Conservation (phyloP, 2,113 vertebrate species). For the Tachysurus fulvidraco region DNA sequence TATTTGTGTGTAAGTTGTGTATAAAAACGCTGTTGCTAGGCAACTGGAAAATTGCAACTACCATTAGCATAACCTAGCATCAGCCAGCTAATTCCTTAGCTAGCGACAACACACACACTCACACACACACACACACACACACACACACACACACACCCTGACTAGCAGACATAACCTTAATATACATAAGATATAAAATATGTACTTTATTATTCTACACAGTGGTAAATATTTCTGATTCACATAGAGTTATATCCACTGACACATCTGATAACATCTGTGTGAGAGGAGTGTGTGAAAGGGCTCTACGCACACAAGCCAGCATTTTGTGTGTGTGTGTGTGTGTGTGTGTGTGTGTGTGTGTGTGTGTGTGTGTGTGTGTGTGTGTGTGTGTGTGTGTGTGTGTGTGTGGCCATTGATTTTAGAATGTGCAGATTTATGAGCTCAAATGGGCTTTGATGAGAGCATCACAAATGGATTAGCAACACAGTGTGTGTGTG, state of each 20-base stretch:
- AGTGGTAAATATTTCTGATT: too few species aligned
- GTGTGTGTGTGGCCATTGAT: not conserved
- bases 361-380: constrained; percentile 25
- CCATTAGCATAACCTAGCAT: not conserved
- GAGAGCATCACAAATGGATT: constrained; percentile 41
- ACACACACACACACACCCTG: not conserved
- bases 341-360: constrained; percentile 10
- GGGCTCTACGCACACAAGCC: too few species aligned
- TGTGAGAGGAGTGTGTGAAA: not conserved
- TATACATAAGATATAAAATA: not conserved
- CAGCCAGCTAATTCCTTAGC: not conserved
- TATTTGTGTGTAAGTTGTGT: not conserved
- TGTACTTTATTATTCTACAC: not conserved
- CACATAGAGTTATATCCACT: not conserved
- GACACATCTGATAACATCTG: not conserved
- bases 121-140: too few species aligned
- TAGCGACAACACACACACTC: not conserved
- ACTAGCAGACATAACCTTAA: not conserved
- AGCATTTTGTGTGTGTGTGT: constrained; percentile 1
- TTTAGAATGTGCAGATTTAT: constrained; percentile 31
- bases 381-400: constrained; percentile 18
- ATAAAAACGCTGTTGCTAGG: not conserved
- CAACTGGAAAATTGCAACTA: not conserved
- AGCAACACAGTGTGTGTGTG: constrained; percentile 13
- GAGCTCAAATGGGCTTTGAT: constrained; percentile 30